Percentiles rank a stretch among this genome's conserved stretches.
These are phyloP conservation scores for Abscondita cerata DNA, from an alignment of 2,888 invertebrate species.

Conservation along the genomic window DNA sequence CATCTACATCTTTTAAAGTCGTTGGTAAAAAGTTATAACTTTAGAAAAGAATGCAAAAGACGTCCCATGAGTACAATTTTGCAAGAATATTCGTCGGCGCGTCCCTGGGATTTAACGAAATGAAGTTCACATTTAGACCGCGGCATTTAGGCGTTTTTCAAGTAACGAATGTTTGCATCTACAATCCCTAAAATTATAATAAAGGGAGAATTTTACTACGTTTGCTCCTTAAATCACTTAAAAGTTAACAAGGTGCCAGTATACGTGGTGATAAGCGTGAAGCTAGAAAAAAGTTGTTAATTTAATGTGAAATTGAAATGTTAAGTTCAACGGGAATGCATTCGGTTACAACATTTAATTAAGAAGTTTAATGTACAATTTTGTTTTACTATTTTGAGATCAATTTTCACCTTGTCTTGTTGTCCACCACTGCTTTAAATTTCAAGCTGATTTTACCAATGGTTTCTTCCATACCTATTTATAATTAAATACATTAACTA, in stretches of 20 bases:
- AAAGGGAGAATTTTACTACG: slow-evolving; percentile 14
- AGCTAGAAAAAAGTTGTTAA: background rate
- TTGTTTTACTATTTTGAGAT: too few species aligned
- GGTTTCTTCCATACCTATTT: too few species aligned
- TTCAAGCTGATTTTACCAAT: too few species aligned
- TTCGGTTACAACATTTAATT: too few species aligned
- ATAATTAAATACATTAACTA: too few species aligned
- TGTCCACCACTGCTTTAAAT: too few species aligned
- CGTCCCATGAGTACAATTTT: slow-evolving; percentile 33
- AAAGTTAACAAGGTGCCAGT: background rate
- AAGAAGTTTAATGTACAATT: too few species aligned
- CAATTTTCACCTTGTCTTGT: too few species aligned
- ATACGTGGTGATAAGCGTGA: background rate
- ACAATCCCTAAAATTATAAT: slow-evolving; percentile 25
- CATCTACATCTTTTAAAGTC: slow-evolving; percentile 31
- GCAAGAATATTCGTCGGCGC: slow-evolving; percentile 32
- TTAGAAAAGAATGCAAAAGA: slow-evolving; percentile 32
- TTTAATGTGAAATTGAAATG: too few species aligned
- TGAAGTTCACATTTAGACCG: slow-evolving; percentile 31
- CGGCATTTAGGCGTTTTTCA: slow-evolving; percentile 13
- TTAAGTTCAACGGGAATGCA: too few species aligned
- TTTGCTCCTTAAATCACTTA: background rate
- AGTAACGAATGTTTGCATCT: slow-evolving; percentile 16
- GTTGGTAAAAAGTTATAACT: slow-evolving; percentile 27
- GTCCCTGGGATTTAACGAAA: slow-evolving; percentile 33